phyloP scores from a whole-genome alignment of 2,888 invertebrate species.

The Anaspis maculata region DNA sequence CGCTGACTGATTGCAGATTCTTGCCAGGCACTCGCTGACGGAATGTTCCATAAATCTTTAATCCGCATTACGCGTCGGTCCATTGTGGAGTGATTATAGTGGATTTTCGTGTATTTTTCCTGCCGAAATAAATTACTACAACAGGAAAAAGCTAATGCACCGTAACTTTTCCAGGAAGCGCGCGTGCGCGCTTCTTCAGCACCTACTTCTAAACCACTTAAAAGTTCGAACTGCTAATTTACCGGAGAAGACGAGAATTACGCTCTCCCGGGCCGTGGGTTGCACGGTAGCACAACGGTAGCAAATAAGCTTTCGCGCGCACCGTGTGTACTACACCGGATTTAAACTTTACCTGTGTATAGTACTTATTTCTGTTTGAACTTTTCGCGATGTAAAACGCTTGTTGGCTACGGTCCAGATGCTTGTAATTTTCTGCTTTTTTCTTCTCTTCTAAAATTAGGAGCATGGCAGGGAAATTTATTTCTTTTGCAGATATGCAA shows the following conservation, averaged over 20 bases:
- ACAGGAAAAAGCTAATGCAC: conserved; percentile 31
- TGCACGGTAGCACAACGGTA: conserved; percentile 12
- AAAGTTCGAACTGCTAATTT: conserved; percentile 30
- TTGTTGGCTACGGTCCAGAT: conserved; percentile 23
- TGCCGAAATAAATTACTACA: conserved; percentile 32
- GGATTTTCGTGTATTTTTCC: conserved; percentile 33
- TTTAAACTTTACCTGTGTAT: conserved; percentile 20
- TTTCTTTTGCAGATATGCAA: conserved; percentile 2
- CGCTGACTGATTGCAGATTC: conserved; percentile 6
- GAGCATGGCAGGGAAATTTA: conserved; percentile 5
- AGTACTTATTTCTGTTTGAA: conserved; percentile 22
- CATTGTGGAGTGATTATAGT: conserved; percentile 28
- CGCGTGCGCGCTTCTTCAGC: too few relatives aligned
- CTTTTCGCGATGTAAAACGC: conserved; percentile 21
- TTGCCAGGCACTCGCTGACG: conserved; percentile 1
- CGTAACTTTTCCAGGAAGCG: conserved; percentile 27
- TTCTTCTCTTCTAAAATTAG: conserved; percentile 7
- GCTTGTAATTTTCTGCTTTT: conserved; percentile 15
- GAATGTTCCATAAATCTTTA: conserved; percentile 21
- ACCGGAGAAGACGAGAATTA: too few relatives aligned
- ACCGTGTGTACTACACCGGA: conserved; percentile 13
- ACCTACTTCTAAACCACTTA: conserved; percentile 32
- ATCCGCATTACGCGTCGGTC: conserved; percentile 21
- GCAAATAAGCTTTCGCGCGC: conserved; percentile 6
- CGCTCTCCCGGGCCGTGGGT: too few relatives aligned